Base-by-base conservation (phyloP, 2,797 vertebrate genomes). In the Fundulus diaphanus region DNA sequence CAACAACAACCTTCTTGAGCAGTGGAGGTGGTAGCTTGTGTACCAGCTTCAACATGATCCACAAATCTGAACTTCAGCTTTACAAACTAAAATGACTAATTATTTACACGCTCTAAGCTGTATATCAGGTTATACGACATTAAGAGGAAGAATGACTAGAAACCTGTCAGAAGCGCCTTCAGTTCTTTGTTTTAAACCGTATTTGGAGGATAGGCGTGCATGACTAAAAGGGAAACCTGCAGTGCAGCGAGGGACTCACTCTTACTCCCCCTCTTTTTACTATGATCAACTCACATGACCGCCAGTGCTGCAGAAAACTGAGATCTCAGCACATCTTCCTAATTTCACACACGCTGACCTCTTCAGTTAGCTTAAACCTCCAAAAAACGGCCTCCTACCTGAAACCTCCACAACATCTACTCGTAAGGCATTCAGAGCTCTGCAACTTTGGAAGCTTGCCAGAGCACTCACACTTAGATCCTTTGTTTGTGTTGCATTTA, bases 231-330 rank as follows among this genome's bases (percentile, higher is more conserved):
- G 12, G 66, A 48, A 57, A 27, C 8, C 46, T 33, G 52, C 44
- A 12, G 70, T 48, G 52, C 52, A 65, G 68, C 73, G 11, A 71
- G 37, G 42, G 46, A 37, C 54, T 78, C 71, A 9, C 54, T 70
- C 68, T 6, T 68, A 7, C 71, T 20, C n/a, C n/a, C 22, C 73
- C 42, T 29, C 0, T 44, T 84, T 22, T 61, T 51, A 40, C 35
- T 29, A 1, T 29, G n/a, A 15, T 52, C 74, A 70, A 18, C 57
- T 61, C 31, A 33, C 20, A 8, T 61, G 57, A 61, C 31, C 8
- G 8, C 11, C 57, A 35, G 20, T 31, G 57, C 31, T 22, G 57
- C 33, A 61, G 33, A 61, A 61, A 61, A 22, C 31, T 2, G 31
- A 35, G 57, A 61, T 61, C 31, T 35, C 57, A 33, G 57, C 57